Evolutionary conservation across 2,888 invertebrate genomes (phyloP).

Genomic region (Margaritifera margaritifera): DNA sequence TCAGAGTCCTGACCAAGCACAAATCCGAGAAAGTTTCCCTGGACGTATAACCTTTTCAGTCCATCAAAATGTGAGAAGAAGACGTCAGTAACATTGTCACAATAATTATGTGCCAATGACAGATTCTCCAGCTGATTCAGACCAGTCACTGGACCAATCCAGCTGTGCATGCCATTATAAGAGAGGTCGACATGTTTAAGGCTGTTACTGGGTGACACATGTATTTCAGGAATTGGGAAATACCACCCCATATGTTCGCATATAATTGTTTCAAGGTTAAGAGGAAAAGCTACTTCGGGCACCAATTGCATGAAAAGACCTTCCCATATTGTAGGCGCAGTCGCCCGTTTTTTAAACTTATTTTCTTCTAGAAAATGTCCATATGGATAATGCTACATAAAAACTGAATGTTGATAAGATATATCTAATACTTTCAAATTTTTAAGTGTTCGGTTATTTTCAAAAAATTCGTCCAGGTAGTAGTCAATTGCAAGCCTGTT

Average conservation of each 20-base stretch:
- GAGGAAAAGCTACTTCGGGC: too few species aligned
- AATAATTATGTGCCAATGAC: constrained; percentile 21
- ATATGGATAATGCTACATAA: too few species aligned
- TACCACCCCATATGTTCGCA: neutral
- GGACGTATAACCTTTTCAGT: constrained; percentile 13
- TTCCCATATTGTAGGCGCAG: too few species aligned
- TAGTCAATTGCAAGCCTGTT: too few species aligned
- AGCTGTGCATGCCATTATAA: constrained; percentile 14
- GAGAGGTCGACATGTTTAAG: constrained; percentile 11
- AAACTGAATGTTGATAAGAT: too few species aligned
- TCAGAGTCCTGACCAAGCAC: constrained; percentile 11
- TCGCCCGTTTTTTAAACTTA: too few species aligned
- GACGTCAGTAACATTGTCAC: constrained; percentile 5
- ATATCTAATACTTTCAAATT: too few species aligned
- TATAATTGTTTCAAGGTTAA: too few species aligned
- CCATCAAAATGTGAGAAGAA: constrained; percentile 8
- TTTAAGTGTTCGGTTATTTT: too few species aligned
- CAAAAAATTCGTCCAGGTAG: too few species aligned
- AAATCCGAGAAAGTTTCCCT: constrained; percentile 16
- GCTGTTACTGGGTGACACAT: constrained; percentile 16
- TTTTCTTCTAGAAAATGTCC: too few species aligned
- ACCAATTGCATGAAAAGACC: too few species aligned
- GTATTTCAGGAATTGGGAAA: constrained; percentile 3
- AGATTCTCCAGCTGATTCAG: constrained; percentile 13
- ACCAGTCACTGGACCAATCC: constrained; percentile 17